phyloP scores from a whole-genome alignment of 2,113 vertebrate genomes.

The Pelmatolapia mariae region DNA sequence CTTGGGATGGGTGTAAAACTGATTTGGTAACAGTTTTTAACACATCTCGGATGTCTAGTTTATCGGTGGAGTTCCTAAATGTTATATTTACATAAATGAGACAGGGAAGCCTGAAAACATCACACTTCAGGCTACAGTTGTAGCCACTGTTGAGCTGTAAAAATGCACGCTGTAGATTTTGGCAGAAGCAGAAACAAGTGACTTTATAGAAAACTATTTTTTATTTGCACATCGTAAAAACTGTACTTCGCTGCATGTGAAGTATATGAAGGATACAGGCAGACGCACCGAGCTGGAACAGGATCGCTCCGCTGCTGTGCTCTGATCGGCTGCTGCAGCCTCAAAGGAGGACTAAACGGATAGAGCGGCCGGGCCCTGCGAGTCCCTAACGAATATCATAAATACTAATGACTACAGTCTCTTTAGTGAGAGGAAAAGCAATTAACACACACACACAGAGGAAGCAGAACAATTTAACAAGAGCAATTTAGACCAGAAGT shows the following conservation, averaged over 20 bases:
- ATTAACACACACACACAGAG: background rate
- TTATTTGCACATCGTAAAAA: conserved; percentile 41
- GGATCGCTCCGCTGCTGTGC: background rate
- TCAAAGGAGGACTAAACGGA: background rate
- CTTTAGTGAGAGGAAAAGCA: background rate
- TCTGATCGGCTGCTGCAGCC: background rate
- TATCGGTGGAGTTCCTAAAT: background rate
- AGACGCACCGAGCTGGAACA: background rate
- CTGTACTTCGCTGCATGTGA: conserved; percentile 1
- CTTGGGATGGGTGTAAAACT: background rate
- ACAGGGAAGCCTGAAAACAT: background rate
- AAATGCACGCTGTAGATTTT: background rate
- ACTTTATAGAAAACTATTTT: conserved; percentile 45
- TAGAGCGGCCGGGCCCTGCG: background rate
- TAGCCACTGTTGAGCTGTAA: background rate
- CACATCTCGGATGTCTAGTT: background rate
- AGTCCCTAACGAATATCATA: background rate
- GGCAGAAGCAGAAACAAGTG: background rate
- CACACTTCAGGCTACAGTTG: background rate
- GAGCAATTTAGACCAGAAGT: background rate
- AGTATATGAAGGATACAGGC: background rate
- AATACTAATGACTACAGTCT: background rate
- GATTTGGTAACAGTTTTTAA: background rate
- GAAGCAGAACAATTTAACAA: conserved; percentile 3
- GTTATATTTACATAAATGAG: background rate